A percentile compares a stretch with the other conserved stretches of the same genome.
phyloP scores from a whole-genome alignment of 2,888 invertebrate species.

The Tolmerus cingulatus region DNA sequence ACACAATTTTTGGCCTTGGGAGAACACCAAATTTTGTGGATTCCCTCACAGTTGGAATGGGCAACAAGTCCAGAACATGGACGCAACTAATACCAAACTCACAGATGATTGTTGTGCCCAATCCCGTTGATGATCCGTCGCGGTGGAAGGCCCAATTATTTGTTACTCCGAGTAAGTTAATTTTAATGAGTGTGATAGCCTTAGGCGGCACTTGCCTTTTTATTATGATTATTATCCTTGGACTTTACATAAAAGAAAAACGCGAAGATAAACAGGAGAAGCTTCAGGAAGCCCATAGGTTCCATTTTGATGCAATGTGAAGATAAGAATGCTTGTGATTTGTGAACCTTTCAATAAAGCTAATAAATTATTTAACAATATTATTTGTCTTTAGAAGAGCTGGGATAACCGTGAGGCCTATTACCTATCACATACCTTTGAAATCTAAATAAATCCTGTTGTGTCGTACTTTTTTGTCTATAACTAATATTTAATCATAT shows the following conservation, averaged over 20 bases:
- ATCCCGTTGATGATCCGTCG: slow-evolving; percentile 76
- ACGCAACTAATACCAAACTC: slow-evolving; percentile 96
- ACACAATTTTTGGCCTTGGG: slow-evolving; percentile 96
- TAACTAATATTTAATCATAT: no score
- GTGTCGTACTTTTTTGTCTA: no score
- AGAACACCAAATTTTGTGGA: slow-evolving; percentile 98
- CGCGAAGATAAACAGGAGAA: slow-evolving; percentile 81
- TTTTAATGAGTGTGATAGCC: slow-evolving; percentile 89
- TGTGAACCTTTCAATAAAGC: not conserved
- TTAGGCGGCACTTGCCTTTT: slow-evolving; percentile 85
- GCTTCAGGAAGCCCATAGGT: slow-evolving; percentile 80
- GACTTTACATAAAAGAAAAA: slow-evolving; percentile 89
- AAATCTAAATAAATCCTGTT: no score
- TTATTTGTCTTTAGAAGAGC: not conserved
- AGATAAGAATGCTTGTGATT: slow-evolving; percentile 9
- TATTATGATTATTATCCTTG: slow-evolving; percentile 83
- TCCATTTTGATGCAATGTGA: slow-evolving; percentile 88
- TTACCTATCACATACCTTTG: no score
- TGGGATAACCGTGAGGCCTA: no score
- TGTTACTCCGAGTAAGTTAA: slow-evolving; percentile 93
- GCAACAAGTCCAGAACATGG: slow-evolving; percentile 78
- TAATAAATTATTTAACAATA: slow-evolving; percentile 29
- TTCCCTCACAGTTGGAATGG: slow-evolving; percentile 80
- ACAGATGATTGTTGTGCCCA: slow-evolving; percentile 94
- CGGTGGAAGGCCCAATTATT: slow-evolving; percentile 92